phyloP scores from a whole-genome alignment of 2,888 invertebrate species.

The Xylota segnis region DNA sequence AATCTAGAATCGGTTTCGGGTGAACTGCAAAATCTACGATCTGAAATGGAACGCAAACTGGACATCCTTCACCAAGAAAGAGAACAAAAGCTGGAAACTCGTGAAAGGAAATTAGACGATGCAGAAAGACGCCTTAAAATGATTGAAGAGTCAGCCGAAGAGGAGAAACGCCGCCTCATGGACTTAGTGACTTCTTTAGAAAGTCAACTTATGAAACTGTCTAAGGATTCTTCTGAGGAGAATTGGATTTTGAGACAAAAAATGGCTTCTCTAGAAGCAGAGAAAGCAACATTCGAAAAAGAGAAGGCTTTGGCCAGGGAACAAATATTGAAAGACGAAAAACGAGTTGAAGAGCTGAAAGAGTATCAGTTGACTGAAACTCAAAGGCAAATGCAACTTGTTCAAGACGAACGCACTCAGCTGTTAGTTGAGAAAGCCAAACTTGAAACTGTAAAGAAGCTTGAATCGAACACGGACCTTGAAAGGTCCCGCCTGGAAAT shows the following conservation, averaged over 20 bases:
- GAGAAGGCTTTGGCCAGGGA: slow-evolving; percentile 82
- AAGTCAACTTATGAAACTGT: slow-evolving; percentile 81
- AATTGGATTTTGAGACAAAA: slow-evolving; percentile 83
- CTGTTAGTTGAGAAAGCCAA: slow-evolving; percentile 81
- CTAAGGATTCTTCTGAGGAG: slow-evolving; percentile 83
- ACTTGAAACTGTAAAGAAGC: slow-evolving; percentile 81
- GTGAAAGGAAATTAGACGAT: slow-evolving; percentile 82
- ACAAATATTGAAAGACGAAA: slow-evolving; percentile 82
- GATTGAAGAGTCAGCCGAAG: slow-evolving; percentile 80
- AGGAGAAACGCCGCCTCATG: slow-evolving; percentile 82
- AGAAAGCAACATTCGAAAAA: slow-evolving; percentile 82
- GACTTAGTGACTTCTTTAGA: slow-evolving; percentile 83
- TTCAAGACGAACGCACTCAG: slow-evolving; percentile 82
- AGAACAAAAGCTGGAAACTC: slow-evolving; percentile 80
- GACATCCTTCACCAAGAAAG: slow-evolving; percentile 80
- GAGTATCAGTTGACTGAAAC: slow-evolving; percentile 81
- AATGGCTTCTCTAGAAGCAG: slow-evolving; percentile 82
- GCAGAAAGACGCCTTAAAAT: slow-evolving; percentile 81
- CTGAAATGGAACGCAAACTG: slow-evolving; percentile 81
- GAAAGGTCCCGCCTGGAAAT: slow-evolving; percentile 81
- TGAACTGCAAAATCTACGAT: slow-evolving; percentile 80
- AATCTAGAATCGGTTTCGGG: slow-evolving; percentile 81
- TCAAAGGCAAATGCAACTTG: slow-evolving; percentile 79
- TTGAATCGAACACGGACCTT: slow-evolving; percentile 78
- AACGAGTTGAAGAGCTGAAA: slow-evolving; percentile 82